Evolutionary conservation across 2,888 invertebrate genomes (phyloP), one percentile per base, ranked within the genome.

Genomic region (Minunthozetes semirufus): DNA sequence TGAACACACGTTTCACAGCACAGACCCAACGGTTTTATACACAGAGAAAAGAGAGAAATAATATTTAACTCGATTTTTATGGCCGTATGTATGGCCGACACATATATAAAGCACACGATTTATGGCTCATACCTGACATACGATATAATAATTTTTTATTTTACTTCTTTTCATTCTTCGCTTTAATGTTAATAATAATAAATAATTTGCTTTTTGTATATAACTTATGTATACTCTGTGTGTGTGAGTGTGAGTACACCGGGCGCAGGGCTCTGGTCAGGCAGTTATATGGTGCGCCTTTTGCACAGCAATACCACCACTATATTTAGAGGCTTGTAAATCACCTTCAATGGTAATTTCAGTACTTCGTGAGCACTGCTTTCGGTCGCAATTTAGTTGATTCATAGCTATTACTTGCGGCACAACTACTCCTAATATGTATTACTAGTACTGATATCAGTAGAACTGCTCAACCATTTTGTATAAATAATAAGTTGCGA

Each of bases 371-470:
- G 61, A 61, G 33, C 53, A 53, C 53, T 53, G 19, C 11, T 61
- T 61, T 33, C 33, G 61, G 61, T 61, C 61, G 61, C 61, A 27
- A 33, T 61, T 61, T 29, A 61, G 29, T 61, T 61, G 61, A 61
- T 61, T 61, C 61, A 61, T 61, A 61, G 61, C 61, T 13, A 61
- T 61, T 61, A 61, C 61, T 61, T 61, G 61, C 61, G 61, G 61
- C 61, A 61, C 61, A 61, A 61, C 56, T 56, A 29, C 29, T 19
- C 9, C 13, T 53, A 2, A 33, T 33, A 33, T 17, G 17, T 48
- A 48, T 48, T 2, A 48, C 48, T n/a, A 19, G 19, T 17, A 1
- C 53, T 19, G 48, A 17, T n/a, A n/a, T n/a, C n/a, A n/a, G n/a
- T n/a, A n/a, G n/a, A 48, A n/a, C 5, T 53, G 53, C 19, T 48